These are phyloP conservation scores for Venusia cambrica DNA, from an alignment of 2,888 invertebrate species.

Conservation along the genomic window DNA sequence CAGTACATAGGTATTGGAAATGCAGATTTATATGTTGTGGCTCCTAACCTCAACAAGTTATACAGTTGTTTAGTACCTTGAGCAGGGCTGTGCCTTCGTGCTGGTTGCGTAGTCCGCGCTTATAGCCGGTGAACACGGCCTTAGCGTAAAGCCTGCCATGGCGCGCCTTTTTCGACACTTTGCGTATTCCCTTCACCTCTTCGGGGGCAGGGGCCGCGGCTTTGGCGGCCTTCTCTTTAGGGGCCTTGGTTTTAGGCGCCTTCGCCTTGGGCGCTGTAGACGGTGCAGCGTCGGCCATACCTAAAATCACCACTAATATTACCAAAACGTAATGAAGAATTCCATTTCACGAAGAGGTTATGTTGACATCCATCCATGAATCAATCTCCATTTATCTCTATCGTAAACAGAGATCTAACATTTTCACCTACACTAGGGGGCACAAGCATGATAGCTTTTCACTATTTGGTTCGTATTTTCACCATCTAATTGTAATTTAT, in stretches of 20 bases:
- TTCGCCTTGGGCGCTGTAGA: constrained; percentile 78
- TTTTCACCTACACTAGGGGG: constrained; percentile 24
- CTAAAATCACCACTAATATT: constrained; percentile 55
- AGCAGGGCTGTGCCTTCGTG: constrained; percentile 97
- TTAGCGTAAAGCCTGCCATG: constrained; percentile 97
- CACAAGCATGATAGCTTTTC: constrained; percentile 21
- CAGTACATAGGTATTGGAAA: too few relatives aligned
- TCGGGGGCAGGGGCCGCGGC: constrained; percentile 73
- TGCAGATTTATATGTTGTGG: too few relatives aligned
- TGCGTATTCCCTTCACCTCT: constrained; percentile 73
- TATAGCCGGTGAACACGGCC: constrained; percentile 97
- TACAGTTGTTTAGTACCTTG: constrained; percentile 75
- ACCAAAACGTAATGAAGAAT: constrained; percentile 29
- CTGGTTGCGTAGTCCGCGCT: constrained; percentile 98
- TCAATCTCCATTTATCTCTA: constrained; percentile 58
- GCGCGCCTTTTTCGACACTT: constrained; percentile 77
- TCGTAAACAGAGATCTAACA: constrained; percentile 42
- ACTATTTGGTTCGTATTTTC: constrained; percentile 39
- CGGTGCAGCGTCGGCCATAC: constrained; percentile 83
- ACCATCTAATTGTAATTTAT: constrained; percentile 21
- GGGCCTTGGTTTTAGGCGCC: constrained; percentile 79
- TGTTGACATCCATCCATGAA: constrained; percentile 69
- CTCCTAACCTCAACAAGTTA: constrained; percentile 24
- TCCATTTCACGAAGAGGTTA: constrained; percentile 54
- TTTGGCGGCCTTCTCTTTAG: constrained; percentile 79